Base-by-base conservation (phyloP, 2,888 invertebrate genomes). In the Drosophila recens region DNA sequence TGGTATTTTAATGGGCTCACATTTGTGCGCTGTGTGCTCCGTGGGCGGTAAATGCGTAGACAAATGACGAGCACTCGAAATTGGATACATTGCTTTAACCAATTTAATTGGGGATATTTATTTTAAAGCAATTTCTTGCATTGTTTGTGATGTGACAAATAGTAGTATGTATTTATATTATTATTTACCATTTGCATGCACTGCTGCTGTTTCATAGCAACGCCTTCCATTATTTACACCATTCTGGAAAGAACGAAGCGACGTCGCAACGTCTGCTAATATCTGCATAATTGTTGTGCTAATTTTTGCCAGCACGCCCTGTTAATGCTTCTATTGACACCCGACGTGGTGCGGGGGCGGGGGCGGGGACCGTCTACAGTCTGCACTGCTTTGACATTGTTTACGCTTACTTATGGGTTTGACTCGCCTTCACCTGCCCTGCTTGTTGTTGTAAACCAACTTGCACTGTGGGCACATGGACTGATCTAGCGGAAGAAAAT, bases 281-380 rank as follows among this genome's bases (percentile, higher is more conserved):
- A 87, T 79, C 79, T 89, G 89, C 79, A 79, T 78, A 80, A 79
- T 79, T 82, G 75, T 82, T 88, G 82, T 89, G 90, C 89, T 85
- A 87, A 85, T 87, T 85, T 72, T 72, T 57, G 76, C 71, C 75
- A 77, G 87, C 82, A 85, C 85, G 88, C 90, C 90, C 85, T 68
- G 78, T 89, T 89, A 86, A 89, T 86, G 88, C 78, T 76, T 86
- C 80, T 67, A 86, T 86, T 86, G 90, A 89, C 86, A 86, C 90
- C 75, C 51, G 64, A 46, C 33, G 51, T 59, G 51, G 49, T 43
- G 61, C 54, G 58, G 59, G 58, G 54, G 61, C 54, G 58, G 59
- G 58, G 54, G 38, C 34, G 61, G 57, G 48, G 51, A 42, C 15
- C 17, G 40, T 33, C 34, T 58, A 27, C 36, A 15, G 77, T 70